Evolutionary conservation across 2,888 invertebrate species (phyloP).

Genomic region (Amiota mariae): DNA sequence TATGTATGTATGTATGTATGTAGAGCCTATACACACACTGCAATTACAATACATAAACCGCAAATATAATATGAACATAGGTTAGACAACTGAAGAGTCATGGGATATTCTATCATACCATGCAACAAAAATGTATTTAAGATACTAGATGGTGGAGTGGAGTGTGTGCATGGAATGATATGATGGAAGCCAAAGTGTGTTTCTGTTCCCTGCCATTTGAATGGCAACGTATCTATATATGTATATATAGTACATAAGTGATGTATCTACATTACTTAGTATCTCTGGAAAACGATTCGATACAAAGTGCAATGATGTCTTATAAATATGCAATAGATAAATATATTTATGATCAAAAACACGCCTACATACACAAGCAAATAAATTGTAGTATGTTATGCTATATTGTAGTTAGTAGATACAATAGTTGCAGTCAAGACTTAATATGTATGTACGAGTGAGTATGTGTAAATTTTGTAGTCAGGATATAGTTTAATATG

Average conservation of each 20-base stretch:
- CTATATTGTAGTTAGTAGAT: conserved; percentile 68
- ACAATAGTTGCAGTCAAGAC: conserved; percentile 66
- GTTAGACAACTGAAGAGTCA: background rate
- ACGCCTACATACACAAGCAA: background rate
- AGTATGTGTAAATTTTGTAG: conserved; percentile 68
- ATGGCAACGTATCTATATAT: background rate
- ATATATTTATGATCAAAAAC: background rate
- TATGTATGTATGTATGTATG: conserved; percentile 3
- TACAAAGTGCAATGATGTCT: background rate
- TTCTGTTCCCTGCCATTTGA: too few species aligned
- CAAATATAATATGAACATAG: background rate
- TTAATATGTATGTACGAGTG: too few species aligned
- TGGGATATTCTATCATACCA: too few species aligned
- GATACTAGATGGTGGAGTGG: background rate
- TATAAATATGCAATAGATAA: conserved; percentile 1
- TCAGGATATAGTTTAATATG: background rate
- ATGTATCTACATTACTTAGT: too few species aligned
- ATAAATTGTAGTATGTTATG: conserved; percentile 7
- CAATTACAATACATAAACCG: conserved; percentile 8
- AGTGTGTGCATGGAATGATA: background rate
- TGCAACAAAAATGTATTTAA: background rate
- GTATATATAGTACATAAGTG: too few species aligned
- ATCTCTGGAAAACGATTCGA: too few species aligned
- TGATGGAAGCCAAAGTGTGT: too few species aligned
- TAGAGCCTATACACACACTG: background rate